Evolutionary conservation across 2,797 vertebrate genomes (phyloP).

Genomic region (Periophthalmus magnuspinnatus): DNA sequence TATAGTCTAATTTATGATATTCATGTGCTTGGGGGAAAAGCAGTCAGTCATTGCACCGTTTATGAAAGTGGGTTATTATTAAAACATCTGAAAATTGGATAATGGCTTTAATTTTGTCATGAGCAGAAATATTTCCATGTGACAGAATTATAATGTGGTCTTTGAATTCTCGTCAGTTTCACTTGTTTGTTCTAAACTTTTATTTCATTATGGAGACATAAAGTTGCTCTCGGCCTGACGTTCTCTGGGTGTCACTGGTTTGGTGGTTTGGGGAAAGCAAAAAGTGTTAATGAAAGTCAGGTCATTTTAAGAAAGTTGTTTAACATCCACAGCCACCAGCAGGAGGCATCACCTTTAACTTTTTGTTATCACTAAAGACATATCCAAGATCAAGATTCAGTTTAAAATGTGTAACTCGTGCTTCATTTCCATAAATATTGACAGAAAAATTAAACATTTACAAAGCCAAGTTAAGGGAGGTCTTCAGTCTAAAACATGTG

Average conservation of each 20-base stretch:
- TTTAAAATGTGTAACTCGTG: not conserved
- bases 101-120: no score
- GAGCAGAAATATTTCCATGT: no score
- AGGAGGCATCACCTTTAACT: conserved; percentile 4
- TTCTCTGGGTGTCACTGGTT: not conserved
- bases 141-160: no score
- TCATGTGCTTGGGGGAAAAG: not conserved
- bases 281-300: not conserved
- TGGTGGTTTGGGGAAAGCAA: not conserved
- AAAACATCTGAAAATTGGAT: not conserved
- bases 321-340: not conserved
- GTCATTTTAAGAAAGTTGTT: not conserved
- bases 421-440: not conserved
- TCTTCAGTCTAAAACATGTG: conserved; percentile 6
- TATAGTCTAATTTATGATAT: not conserved
- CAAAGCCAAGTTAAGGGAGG: not conserved
- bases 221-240: not conserved
- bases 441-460: not conserved
- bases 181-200: no score
- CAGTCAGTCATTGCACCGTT: not conserved
- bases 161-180: no score
- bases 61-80: not conserved
- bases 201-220: not conserved
- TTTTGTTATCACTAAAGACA: no score
- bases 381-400: not conserved